Base-by-base conservation (phyloP, 2,113 vertebrate genomes). In the Vanacampus margaritifer region DNA sequence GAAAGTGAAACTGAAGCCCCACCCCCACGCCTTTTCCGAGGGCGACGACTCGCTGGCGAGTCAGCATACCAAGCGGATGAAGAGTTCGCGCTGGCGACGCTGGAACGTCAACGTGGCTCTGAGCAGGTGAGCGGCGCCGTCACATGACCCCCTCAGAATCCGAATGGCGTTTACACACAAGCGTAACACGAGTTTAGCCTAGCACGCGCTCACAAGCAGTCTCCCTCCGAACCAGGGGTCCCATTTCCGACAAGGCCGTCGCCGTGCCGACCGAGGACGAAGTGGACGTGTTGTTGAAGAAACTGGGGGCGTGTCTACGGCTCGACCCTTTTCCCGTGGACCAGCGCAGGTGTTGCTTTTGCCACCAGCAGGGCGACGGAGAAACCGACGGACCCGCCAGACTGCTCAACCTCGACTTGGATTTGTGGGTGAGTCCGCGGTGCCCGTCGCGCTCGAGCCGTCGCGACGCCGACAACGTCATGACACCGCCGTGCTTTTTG, bases 381-480 rank as follows among this genome's bases (percentile, higher is more conserved):
- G 69, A 84, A 71, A 99, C 97, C 0, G 95, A 99, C 21, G 97
- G 97, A 4, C 94, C 97, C 0, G 97, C 96, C 1, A 86, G 97
- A 66, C 94, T 98, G 10, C 95, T 98, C 48, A 98, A 99, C 88
- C 92, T 99, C 32, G 97, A 99, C 89, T 89, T 98, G 85, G 97
- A 99, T 79, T 89, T 98, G 66, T 99, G 97, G 97, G 97, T 99
- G 82, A 84, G 88, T 67, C 23, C 2, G 19, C 12, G n/a, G 23
- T 21, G 26, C 13, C 9, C 23, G 24, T 56, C 53, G 3, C 1
- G 53, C 13, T 14, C 4, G 53, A 0, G 21, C 17, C 5, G n/a
- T 6, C 0, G 2, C 16, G 0, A 17, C 17, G 12, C 5, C 5
- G 36, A 4, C 19, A 23, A 7, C 9, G 23, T 28, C 23, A 16